Evolutionary conservation across 2,797 vertebrate genomes (phyloP).

Genomic region (Decapterus maruadsi): DNA sequence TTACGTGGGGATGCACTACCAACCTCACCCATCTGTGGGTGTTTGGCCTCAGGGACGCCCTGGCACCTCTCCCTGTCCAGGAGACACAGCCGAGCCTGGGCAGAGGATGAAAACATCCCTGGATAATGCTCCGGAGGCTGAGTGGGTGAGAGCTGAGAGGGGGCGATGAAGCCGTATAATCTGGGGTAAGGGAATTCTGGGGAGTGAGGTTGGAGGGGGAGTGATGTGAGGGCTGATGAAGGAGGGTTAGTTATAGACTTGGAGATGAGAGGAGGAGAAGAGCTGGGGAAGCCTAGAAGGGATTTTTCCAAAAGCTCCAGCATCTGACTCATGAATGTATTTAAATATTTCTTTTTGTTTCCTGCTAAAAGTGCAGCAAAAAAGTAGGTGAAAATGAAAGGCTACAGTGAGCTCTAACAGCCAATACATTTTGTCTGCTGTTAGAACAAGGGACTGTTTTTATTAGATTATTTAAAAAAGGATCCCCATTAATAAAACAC

Average conservation of each 20-base stretch:
- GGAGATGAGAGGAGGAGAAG: neutral
- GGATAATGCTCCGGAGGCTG: constrained; percentile 43
- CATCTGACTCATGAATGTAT: neutral
- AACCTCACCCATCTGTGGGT: constrained; percentile 47
- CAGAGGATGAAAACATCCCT: constrained; percentile 57
- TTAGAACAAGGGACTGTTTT: too few species aligned
- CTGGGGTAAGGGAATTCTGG: constrained; percentile 2
- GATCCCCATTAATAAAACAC: too few species aligned
- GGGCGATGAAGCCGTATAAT: constrained; percentile 16
- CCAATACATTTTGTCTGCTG: too few species aligned
- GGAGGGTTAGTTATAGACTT: neutral
- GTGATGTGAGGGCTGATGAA: neutral
- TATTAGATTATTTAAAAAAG: too few species aligned
- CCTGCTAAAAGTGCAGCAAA: neutral
- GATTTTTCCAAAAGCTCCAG: neutral
- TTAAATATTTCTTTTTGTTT: neutral
- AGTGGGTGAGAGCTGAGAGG: constrained; percentile 40
- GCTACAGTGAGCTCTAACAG: neutral
- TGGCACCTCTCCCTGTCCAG: constrained; percentile 50
- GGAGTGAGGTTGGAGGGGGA: neutral
- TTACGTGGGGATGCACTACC: constrained; percentile 4
- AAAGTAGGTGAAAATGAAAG: neutral
- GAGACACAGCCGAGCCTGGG: constrained; percentile 39
- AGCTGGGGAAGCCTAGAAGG: neutral
- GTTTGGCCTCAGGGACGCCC: constrained; percentile 39